These are phyloP conservation scores for Podabrus alpinus DNA, from an alignment of 2,888 invertebrate genomes.

Conservation along the genomic window DNA sequence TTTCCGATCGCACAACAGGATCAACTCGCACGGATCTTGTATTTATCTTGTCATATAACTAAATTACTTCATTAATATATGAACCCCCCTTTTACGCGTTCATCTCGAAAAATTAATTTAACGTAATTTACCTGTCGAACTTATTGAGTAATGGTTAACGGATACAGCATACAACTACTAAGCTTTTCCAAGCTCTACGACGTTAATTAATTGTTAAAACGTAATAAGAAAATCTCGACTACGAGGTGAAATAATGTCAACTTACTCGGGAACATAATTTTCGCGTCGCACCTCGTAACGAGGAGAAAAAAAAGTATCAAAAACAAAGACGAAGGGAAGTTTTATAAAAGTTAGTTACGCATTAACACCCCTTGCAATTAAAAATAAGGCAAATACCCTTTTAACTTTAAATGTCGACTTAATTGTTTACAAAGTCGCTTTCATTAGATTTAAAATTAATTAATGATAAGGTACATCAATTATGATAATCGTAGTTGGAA, in stretches of 20 bases:
- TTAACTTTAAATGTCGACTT: background rate
- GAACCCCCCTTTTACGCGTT: slow-evolving; percentile 24
- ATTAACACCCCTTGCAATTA: background rate
- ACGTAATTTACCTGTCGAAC: slow-evolving; percentile 28
- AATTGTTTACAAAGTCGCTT: background rate
- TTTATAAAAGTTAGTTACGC: background rate
- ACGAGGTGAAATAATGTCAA: background rate
- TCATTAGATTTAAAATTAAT: background rate
- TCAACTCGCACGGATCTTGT: slow-evolving; percentile 52
- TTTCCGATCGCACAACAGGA: slow-evolving; percentile 46
- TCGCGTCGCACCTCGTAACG: background rate
- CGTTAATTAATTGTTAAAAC: background rate
- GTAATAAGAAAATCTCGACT: background rate
- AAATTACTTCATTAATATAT: slow-evolving; percentile 50
- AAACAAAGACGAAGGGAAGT: background rate
- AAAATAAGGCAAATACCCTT: background rate
- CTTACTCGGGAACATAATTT: too few species aligned
- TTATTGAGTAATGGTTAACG: slow-evolving; percentile 19
- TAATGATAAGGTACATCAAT: background rate
- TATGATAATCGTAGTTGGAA: background rate
- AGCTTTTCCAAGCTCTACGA: background rate
- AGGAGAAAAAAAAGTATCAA: background rate
- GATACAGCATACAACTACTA: background rate
- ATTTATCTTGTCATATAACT: slow-evolving; percentile 57
- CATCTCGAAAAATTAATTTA: slow-evolving; percentile 26